phyloP scores from a whole-genome alignment of 2,888 invertebrate genomes.

The Hydriomena furcata region DNA sequence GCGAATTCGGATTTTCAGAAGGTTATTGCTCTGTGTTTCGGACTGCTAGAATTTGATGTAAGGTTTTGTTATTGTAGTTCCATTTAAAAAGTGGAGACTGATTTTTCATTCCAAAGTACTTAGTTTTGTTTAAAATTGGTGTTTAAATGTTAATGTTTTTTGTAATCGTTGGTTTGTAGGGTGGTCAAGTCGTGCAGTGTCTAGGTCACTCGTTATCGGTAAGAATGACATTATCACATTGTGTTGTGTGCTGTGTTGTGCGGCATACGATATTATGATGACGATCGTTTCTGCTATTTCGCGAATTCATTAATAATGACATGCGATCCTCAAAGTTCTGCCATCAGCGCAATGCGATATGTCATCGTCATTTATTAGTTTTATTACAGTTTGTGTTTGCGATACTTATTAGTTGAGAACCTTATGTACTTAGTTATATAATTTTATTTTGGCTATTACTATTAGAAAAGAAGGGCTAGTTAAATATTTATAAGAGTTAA shows the following conservation, averaged over 20 bases:
- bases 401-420: background rate
- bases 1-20: background rate
- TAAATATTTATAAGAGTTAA: constrained; percentile 25
- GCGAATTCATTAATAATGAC: constrained; percentile 21
- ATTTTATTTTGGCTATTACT: constrained; percentile 12
- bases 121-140: constrained; percentile 24
- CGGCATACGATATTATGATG: too few species aligned
- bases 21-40: background rate
- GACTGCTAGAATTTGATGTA: background rate
- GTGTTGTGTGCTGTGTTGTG: constrained; percentile 13
- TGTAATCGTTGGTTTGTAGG: constrained; percentile 38
- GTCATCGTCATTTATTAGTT: too few species aligned
- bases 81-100: constrained; percentile 38
- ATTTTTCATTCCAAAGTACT: constrained; percentile 40
- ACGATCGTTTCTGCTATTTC: background rate
- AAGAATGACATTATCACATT: constrained; percentile 53
- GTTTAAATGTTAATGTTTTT: constrained; percentile 25
- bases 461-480: background rate
- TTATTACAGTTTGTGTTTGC: too few species aligned
- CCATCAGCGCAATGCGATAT: constrained; percentile 49
- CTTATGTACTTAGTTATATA: background rate
- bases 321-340: too few species aligned
- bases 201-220: constrained; percentile 27
- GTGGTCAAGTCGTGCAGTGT: constrained; percentile 6
- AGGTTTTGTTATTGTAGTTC: constrained; percentile 25